These are phyloP conservation scores for Mastacembelus armatus DNA, from an alignment of 2,797 vertebrate species.

Conservation along the genomic window DNA sequence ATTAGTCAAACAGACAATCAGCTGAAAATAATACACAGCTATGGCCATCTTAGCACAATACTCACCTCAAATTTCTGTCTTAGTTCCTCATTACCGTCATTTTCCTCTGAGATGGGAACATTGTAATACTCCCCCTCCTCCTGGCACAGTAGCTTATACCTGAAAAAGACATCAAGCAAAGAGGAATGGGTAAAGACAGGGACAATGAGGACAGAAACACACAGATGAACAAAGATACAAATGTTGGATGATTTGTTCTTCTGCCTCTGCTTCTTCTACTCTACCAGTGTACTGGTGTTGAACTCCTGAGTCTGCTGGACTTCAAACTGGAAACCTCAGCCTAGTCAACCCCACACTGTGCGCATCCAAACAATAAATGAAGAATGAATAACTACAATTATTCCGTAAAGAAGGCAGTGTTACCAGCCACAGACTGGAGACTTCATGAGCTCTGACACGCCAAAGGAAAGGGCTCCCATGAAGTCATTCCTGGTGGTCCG, in stretches of 20 bases:
- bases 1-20: too few species aligned
- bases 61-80: constrained; percentile 98
- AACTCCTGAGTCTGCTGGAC: neutral
- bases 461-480: constrained; percentile 98
- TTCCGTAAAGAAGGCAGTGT: constrained; percentile 35
- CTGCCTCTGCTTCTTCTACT: neutral
- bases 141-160: constrained; percentile 96
- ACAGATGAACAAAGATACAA: neutral
- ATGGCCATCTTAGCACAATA: neutral
- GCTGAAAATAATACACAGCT: neutral
- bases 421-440: constrained; percentile 92
- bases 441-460: constrained; percentile 98
- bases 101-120: constrained; percentile 95
- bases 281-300: neutral
- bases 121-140: constrained; percentile 99
- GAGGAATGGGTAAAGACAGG: neutral
- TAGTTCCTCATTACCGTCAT: constrained; percentile 92
- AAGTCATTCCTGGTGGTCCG: constrained; percentile 98
- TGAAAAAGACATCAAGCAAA: constrained; percentile 52
- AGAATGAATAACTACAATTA: neutral
- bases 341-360: too few species aligned
- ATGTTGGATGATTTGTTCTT: neutral
- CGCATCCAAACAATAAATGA: neutral
- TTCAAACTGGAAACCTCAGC: too few species aligned
- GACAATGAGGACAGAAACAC: neutral